Base-by-base conservation (phyloP, 2,113 vertebrate species). In the Corvus moneduloides region DNA sequence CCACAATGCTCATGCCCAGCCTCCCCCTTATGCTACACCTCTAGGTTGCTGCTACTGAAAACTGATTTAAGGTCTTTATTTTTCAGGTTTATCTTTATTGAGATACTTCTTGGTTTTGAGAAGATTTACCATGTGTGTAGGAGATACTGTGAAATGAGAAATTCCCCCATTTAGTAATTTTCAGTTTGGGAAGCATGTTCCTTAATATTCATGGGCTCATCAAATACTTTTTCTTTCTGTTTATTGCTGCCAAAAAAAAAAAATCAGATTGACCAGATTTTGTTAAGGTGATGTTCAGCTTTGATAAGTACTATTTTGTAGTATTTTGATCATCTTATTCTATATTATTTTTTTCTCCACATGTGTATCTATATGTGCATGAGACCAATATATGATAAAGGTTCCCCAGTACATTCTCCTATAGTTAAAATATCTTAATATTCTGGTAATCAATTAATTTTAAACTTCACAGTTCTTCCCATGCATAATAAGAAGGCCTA, bases 1-100 rank as follows among this genome's bases (percentile, higher is more conserved):
- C 10, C 20, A 33, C 13, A n/a, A 35, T 30, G 8, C 4, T 3
- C 4, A 7, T 18, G 3, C 10, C 17, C 6, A 24, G 7, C 16
- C 30, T 92, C 26, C 10, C 21, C 39, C 7, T 87, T 71, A 41
- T 6, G 77, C 22, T 66, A 13, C 2, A 43, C 8, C 3, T 54
- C 16, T 81, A 48, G 33, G 19, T 33, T 82, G 6, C 22, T 74
- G 5, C 28, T 61, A 10, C 10, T 74, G 23, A 30, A 43, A 59
- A 15, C 27, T 64, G 4, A 61, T 61, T 51, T 51, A 43, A 48
- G 5, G 13, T 59, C 11, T n/a, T 55, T 24, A 17, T 74, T 81
- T 80, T 85, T 74, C 30, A 62, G 2, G 3, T 74, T 33, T 66
- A 5, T 71, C 9, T 72, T 61, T 51, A 26, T 35, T 61, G 27